phyloP scores from a whole-genome alignment of 2,113 vertebrate genomes.

The Phrynosoma blainvillii region DNA sequence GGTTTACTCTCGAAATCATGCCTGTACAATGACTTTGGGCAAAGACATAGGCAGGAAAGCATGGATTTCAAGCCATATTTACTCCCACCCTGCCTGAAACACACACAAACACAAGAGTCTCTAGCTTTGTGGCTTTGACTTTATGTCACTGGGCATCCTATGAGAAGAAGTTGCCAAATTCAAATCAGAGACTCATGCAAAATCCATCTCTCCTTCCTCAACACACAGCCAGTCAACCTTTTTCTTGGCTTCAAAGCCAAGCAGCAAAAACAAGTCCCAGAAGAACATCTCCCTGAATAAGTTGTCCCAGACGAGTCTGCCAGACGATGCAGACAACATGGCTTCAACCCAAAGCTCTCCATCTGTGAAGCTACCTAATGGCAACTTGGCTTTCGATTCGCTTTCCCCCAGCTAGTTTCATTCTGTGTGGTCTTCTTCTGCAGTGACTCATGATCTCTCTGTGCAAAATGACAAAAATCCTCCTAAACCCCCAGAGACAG shows the following conservation, averaged over 20 bases:
- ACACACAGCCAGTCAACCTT: no score
- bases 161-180: slow-evolving; percentile 3
- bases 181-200: neutral
- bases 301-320: slow-evolving; percentile 37
- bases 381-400: neutral
- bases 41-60: neutral
- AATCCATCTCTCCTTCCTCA: slow-evolving; percentile 13
- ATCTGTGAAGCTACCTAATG: slow-evolving; percentile 27
- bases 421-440: slow-evolving; percentile 5
- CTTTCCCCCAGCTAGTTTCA: slow-evolving; percentile 10
- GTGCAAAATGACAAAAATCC: neutral
- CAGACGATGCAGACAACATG: slow-evolving; percentile 47
- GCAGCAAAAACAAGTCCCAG: no score
- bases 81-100: neutral
- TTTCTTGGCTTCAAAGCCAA: neutral
- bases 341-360: neutral
- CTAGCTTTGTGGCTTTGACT: neutral
- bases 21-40: neutral
- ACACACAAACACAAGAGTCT: neutral
- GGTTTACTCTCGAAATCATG: neutral
- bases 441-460: neutral
- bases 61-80: neutral
- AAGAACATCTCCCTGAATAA: slow-evolving; percentile 21
- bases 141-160: neutral
- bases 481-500: slow-evolving; percentile 1